These are phyloP conservation scores for Coleophora flavipennella DNA, from an alignment of 2,888 invertebrate species.

Conservation along the genomic window DNA sequence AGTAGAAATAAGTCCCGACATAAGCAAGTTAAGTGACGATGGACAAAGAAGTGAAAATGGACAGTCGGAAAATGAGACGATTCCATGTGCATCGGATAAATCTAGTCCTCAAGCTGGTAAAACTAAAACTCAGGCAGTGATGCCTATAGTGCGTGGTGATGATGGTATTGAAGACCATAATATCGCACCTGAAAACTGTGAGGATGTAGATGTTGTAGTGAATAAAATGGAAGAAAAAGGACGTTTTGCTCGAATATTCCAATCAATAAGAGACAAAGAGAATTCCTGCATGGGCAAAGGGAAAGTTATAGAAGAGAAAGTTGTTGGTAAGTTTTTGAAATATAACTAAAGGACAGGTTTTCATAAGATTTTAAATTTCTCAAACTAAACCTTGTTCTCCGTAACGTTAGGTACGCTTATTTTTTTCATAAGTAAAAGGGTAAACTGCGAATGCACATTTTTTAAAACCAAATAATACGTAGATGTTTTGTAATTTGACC, in stretches of 20 bases:
- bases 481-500: too few relatives aligned
- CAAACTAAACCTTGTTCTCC: too few relatives aligned
- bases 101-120: slow-evolving; percentile 60
- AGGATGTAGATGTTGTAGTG: slow-evolving; percentile 51
- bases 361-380: too few relatives aligned
- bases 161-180: slow-evolving; percentile 48
- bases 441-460: too few relatives aligned
- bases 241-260: slow-evolving; percentile 54
- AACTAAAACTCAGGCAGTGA: slow-evolving; percentile 62
- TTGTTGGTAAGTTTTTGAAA: slow-evolving; percentile 39
- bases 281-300: slow-evolving; percentile 65
- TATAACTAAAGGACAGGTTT: neutral
- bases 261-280: slow-evolving; percentile 58
- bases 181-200: slow-evolving; percentile 28
- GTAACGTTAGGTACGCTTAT: too few relatives aligned
- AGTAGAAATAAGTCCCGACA: slow-evolving; percentile 49
- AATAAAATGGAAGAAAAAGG: slow-evolving; percentile 53
- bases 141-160: slow-evolving; percentile 62
- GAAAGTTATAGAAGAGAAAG: slow-evolving; percentile 60
- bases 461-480: too few relatives aligned
- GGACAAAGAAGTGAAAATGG: slow-evolving; percentile 57
- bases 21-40: slow-evolving; percentile 59
- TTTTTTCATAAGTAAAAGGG: too few relatives aligned
- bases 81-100: slow-evolving; percentile 62
- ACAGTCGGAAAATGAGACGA: slow-evolving; percentile 65